Evolutionary conservation across 1,140 invertebrate genomes (phyloP).

Genomic region (Metopolophium dirhodum): DNA sequence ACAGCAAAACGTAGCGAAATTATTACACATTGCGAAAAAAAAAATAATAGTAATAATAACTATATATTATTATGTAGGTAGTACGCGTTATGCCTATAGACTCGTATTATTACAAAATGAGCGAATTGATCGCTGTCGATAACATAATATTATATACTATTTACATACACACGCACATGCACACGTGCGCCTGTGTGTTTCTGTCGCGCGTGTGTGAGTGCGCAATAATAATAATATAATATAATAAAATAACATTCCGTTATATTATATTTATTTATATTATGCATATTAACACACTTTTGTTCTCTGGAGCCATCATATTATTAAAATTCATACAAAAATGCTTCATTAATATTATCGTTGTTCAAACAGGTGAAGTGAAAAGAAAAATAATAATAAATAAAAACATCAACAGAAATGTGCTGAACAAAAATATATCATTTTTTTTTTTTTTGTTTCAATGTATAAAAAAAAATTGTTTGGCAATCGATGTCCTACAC

Average conservation of each 20-base stretch:
- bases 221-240: neutral
- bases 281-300: neutral
- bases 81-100: neutral
- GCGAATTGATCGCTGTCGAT: slow-evolving; percentile 32
- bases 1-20: slow-evolving; percentile 22
- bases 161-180: neutral
- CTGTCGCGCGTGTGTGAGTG: neutral
- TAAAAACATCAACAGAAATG: neutral
- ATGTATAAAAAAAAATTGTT: slow-evolving; percentile 32
- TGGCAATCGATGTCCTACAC: slow-evolving; percentile 45
- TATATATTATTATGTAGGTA: neutral
- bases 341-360: neutral
- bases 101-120: neutral
- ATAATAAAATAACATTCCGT: neutral
- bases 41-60: slow-evolving; percentile 28
- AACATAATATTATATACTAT: neutral
- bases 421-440: slow-evolving; percentile 37
- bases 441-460: slow-evolving; percentile 7
- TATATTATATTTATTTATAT: slow-evolving; percentile 2
- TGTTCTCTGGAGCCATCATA: slow-evolving; percentile 26
- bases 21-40: slow-evolving; percentile 16
- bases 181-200: neutral
- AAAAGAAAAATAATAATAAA: slow-evolving; percentile 28
- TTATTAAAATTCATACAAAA: slow-evolving; percentile 21
- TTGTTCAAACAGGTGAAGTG: neutral